phyloP scores from a whole-genome alignment of 2,113 vertebrate genomes.

The Carassius carassius region DNA sequence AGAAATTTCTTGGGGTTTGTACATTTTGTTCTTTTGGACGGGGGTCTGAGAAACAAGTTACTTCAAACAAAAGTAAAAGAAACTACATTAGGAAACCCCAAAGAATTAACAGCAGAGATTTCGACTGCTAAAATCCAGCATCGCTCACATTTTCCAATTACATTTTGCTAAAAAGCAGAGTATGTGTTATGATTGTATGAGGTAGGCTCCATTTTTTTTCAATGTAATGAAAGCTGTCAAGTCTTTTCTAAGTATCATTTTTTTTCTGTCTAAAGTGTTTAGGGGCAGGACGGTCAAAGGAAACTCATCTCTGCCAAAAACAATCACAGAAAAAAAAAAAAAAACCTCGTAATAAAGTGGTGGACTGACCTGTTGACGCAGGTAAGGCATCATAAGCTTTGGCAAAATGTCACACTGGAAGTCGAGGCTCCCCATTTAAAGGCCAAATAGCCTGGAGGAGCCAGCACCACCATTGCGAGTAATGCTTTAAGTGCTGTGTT shows the following conservation, averaged over 20 bases:
- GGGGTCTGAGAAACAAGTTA: constrained; percentile 21
- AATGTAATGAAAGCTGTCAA: constrained; percentile 55
- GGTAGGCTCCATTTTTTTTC: constrained; percentile 54
- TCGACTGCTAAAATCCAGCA: constrained; percentile 35
- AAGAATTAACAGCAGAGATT: constrained; percentile 25
- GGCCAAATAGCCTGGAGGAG: constrained; percentile 35
- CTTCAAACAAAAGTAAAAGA: constrained; percentile 36
- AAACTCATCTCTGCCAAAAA: constrained; percentile 49
- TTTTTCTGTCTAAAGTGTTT: neutral
- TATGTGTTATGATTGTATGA: constrained; percentile 51
- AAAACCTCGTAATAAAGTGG: neutral
- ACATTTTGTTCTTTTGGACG: constrained; percentile 29
- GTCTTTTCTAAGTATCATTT: constrained; percentile 17
- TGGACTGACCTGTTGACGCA: neutral
- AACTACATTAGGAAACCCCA: constrained; percentile 38
- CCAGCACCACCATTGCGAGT: constrained; percentile 23
- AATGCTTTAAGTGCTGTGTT: constrained; percentile 49
- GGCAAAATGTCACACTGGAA: constrained; percentile 47
- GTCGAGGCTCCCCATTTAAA: constrained; percentile 11
- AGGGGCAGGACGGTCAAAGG: constrained; percentile 19
- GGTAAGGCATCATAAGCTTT: constrained; percentile 26
- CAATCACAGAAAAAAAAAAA: constrained; percentile 29
- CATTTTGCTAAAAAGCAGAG: constrained; percentile 17
- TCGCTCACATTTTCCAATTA: constrained; percentile 55
- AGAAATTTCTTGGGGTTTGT: neutral